Evolutionary conservation across 2,888 invertebrate genomes (phyloP).

Genomic region (Argyresthia goedartella): DNA sequence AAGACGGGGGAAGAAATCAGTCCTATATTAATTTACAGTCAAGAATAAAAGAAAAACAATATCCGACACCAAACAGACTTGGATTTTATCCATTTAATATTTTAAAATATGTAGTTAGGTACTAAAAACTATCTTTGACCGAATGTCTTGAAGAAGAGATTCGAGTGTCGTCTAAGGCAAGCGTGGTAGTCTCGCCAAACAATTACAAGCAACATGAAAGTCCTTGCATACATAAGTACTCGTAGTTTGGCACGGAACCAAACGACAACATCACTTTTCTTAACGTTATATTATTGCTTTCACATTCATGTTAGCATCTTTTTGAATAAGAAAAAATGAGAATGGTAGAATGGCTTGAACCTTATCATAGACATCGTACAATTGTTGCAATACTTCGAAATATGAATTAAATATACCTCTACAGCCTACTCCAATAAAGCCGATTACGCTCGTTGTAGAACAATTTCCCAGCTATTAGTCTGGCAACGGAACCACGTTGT

Average conservation of each 20-base stretch:
- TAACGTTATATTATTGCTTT: constrained; percentile 1
- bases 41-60: too few relatives aligned
- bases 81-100: too few relatives aligned
- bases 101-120: too few relatives aligned
- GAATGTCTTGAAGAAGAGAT: constrained; percentile 17
- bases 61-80: too few relatives aligned
- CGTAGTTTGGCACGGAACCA: constrained; percentile 57
- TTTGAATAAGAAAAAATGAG: too few relatives aligned
- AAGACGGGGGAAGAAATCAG: not conserved
- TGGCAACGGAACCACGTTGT: constrained; percentile 19
- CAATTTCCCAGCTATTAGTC: constrained; percentile 3
- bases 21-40: too few relatives aligned
- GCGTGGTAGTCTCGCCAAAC: constrained; percentile 25
- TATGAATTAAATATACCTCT: too few relatives aligned
- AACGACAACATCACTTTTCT: constrained; percentile 12
- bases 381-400: too few relatives aligned
- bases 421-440: constrained; percentile 13
- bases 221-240: constrained; percentile 21
- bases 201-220: constrained; percentile 36
- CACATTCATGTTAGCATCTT: too few relatives aligned
- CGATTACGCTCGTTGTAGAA: constrained; percentile 5
- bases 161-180: constrained; percentile 35
- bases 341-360: too few relatives aligned
- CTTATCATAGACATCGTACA: too few relatives aligned
- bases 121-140: too few relatives aligned